Percentiles rank a stretch among this genome's conserved stretches.
phyloP scores from a whole-genome alignment of 1,140 invertebrate genomes.

The Saxidomus purpurata region DNA sequence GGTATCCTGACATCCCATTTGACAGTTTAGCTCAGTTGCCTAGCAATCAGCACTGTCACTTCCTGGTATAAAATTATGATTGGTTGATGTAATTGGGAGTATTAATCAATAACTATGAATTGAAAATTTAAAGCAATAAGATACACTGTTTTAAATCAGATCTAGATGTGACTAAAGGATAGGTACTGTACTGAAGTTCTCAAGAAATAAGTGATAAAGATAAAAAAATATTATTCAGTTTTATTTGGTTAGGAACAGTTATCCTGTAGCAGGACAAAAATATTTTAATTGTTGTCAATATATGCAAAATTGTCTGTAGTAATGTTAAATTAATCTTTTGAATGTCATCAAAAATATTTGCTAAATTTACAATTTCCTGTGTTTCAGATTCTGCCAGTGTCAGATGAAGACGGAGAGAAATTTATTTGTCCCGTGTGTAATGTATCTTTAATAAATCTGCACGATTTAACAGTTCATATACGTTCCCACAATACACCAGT shows the following conservation, averaged over 20 bases:
- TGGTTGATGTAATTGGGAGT: constrained; percentile 16
- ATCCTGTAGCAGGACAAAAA: too few species aligned
- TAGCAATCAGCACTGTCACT: constrained; percentile 13
- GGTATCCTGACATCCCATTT: constrained; percentile 33
- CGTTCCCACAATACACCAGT: constrained; percentile 85
- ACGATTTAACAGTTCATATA: constrained; percentile 91
- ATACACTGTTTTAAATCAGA: too few species aligned
- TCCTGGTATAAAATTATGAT: constrained; percentile 4
- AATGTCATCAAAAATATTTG: too few species aligned
- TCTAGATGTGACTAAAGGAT: too few species aligned
- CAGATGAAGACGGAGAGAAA: constrained; percentile 70
- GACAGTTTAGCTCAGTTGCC: constrained; percentile 21
- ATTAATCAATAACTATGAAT: background rate
- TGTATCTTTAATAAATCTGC: constrained; percentile 88
- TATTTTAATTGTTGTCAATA: too few species aligned
- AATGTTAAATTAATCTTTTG: too few species aligned
- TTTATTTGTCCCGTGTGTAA: constrained; percentile 91
- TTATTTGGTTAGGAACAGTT: too few species aligned
- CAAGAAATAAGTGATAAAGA: too few species aligned
- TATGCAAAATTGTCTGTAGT: too few species aligned
- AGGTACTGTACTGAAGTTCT: too few species aligned
- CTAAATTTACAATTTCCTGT: constrained; percentile 5
- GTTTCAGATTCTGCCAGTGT: constrained; percentile 82
- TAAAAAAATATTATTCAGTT: too few species aligned
- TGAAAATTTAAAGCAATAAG: too few species aligned